Base-by-base conservation (phyloP, 1,140 invertebrate genomes). In the Coptotermes formosanus region DNA sequence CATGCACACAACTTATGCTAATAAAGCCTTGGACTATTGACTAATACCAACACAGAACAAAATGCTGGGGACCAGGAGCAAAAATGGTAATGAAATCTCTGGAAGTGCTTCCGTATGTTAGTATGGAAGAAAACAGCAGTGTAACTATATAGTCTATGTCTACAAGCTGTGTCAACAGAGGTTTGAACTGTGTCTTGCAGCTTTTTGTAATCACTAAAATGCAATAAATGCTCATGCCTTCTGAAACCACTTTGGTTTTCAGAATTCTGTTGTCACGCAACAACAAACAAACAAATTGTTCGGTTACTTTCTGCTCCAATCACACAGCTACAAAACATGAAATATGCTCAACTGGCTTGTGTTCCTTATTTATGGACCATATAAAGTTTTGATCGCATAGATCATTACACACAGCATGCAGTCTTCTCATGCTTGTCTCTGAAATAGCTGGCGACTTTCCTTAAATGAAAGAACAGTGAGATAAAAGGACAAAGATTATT, bases 1-100 rank as follows among this genome's bases (percentile, higher is more conserved):
- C 64, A 75, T 75, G 64, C 64, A 75, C n/a, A 75, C 25, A 75
- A n/a, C 64, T 75, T 75, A 75, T 30, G 25, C 64, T 75, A 75
- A n/a, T 9, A 16, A 75, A 75, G 64, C 25, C 25, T 55, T 75
- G 64, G n/a, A 75, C 64, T 75, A 75, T 75, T 12, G 25, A 75
- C 64, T 30, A 75, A 25, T 11, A 75, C 30, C 0, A 19, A 55
- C 30, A 75, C 30, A 30, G 30, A 75, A 64, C 59, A 64, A 23
- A 23, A 7, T 19, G 48, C 8, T 19, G 59, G 12, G 59, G 59
- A 59, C 55, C 55, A 23, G 21, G 59, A 21, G 59, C 19, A 64
- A 59, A 59, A 23, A 59, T 59, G 55, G 14, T 64, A 64, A n/a
- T 21, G 12, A 25, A 23, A 21, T 64, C 59, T 16, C 25, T 64